A percentile compares a stretch with the other conserved stretches of the same genome.
phyloP scores from a whole-genome alignment of 2,113 vertebrate genomes.

The Lamprotornis superbus region DNA sequence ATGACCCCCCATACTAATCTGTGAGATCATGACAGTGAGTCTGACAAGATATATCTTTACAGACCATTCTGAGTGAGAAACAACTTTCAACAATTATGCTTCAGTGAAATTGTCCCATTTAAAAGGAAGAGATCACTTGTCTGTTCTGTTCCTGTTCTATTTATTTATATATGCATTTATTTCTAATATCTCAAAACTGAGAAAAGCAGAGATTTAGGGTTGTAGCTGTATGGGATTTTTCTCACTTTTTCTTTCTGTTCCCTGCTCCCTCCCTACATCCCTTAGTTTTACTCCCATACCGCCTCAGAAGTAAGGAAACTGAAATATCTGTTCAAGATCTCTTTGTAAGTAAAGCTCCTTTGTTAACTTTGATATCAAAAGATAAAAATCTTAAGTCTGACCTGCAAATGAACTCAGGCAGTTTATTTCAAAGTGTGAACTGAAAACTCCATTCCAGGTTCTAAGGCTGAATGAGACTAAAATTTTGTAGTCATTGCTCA shows the following conservation, averaged over 20 bases:
- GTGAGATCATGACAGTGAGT: background rate
- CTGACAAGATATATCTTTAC: background rate
- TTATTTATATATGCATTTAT: background rate
- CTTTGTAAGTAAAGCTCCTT: background rate
- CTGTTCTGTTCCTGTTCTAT: background rate
- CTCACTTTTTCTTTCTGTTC: background rate
- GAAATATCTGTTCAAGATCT: background rate
- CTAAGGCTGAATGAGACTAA: background rate
- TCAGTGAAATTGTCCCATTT: background rate
- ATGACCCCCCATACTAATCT: background rate
- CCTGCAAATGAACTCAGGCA: background rate
- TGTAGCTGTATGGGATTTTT: background rate
- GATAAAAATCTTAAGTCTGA: background rate
- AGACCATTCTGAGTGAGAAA: background rate
- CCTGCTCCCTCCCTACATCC: rapidly evolving
- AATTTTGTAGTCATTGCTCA: background rate
- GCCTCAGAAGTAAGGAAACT: background rate
- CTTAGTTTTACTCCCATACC: background rate
- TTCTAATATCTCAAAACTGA: background rate
- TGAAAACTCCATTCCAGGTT: background rate
- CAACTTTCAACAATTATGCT: background rate
- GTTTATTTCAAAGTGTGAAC: background rate
- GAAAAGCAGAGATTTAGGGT: background rate
- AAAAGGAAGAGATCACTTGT: background rate
- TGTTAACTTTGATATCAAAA: background rate